A percentile compares a stretch with the other conserved stretches of the same genome.
Conservation (phyloP, 2,888 invertebrate species). For the Mongoloraphidia duomilia region DNA sequence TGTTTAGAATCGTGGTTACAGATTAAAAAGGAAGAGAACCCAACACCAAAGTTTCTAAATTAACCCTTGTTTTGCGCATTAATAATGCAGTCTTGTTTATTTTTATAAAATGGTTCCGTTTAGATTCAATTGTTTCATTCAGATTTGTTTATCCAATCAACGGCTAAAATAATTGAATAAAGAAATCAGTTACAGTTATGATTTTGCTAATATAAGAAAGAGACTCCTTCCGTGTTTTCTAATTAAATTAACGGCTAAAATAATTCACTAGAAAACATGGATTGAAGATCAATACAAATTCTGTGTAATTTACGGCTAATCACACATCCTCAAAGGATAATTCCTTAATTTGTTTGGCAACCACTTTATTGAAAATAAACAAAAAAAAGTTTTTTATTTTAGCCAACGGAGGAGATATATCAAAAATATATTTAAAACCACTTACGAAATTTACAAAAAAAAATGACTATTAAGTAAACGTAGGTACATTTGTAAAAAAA, state of each 20-base stretch:
- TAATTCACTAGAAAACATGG: too few relatives aligned
- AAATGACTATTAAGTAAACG: too few relatives aligned
- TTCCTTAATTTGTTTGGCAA: too few relatives aligned
- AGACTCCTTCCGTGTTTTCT: too few relatives aligned
- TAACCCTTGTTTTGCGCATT: not conserved
- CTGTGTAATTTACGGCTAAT: too few relatives aligned
- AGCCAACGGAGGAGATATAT: not conserved
- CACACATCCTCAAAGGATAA: too few relatives aligned
- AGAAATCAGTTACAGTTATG: not conserved
- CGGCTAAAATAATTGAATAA: not conserved
- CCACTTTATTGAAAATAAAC: too few relatives aligned
- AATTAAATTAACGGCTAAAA: too few relatives aligned
- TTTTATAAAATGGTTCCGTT: not conserved
- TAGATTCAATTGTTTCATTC: too few relatives aligned
- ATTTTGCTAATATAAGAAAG: not conserved
- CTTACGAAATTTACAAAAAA: not conserved
- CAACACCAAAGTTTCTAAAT: slow-evolving; percentile 1
- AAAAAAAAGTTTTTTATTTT: not conserved
- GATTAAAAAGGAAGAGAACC: not conserved
- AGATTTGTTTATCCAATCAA: too few relatives aligned
- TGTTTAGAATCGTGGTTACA: not conserved
- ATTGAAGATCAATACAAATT: too few relatives aligned
- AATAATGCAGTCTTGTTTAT: not conserved
- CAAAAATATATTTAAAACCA: not conserved
- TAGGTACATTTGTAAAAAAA: too few relatives aligned